Base-by-base conservation (phyloP, 2,888 invertebrate genomes). In the Pterostichus madidus region DNA sequence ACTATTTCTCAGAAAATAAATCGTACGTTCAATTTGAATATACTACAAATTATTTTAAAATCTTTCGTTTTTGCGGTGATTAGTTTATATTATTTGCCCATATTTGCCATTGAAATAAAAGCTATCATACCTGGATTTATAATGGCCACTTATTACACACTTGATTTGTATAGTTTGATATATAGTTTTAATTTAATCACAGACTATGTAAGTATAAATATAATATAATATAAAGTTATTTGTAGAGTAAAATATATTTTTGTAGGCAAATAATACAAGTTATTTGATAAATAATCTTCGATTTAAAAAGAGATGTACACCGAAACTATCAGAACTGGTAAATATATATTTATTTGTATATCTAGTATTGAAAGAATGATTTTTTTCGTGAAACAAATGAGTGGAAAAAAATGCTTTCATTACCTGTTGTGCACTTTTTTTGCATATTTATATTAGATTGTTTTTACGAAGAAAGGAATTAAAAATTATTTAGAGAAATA, bases 241-340 rank as follows among this genome's bases (percentile, higher is more conserved):
- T 7, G 39, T 39, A 5, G 1, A 1, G 39, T 24, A 24, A 24
- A 24, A 24, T 24, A 2, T 49, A n/a, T 49, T 2, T 31, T 75
- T 75, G 11, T 31, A 75, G 49, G 75, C 75, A 24, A 75, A 75
- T 17, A 52, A 75, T 49, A 75, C 49, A 17, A 75, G 11, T 52
- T 7, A 31, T 46, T 52, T 49, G 17, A 52, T 75, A 17, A 75
- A 49, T 32, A 49, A 75, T 49, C 13, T 46, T 32, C 75, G 75
- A 15, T 75, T 49, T 11, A 24, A 49, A 49, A 17, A 49, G 8
- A 13, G 11, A 13, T 52, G 75, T 17, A 75, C 49, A 5, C 17
- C n/a, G 7, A 46, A 15, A 10, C 13, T 73, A 44, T 44, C 75
- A 11, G 75, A 49, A 49, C 24, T 75, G 75, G 49, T 75, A 49